A percentile compares a stretch with the other conserved stretches of the same genome.
Evolutionary conservation across 2,797 vertebrate species (phyloP).

Genomic region (Lindbergichthys nudifrons): DNA sequence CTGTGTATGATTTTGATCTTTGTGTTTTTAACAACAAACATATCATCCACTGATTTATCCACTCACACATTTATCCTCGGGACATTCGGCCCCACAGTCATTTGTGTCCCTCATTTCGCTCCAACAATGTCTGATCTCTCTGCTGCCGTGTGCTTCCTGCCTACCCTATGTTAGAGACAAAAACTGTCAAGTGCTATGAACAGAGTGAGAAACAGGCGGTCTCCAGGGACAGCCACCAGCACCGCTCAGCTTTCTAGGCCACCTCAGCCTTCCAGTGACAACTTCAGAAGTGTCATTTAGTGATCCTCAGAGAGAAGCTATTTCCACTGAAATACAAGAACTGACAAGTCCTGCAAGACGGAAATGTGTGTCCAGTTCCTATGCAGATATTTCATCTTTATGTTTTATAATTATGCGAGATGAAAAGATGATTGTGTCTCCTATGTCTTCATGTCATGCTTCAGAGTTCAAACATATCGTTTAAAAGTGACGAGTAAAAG

Average conservation of each 20-base stretch:
- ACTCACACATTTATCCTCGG: neutral
- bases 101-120: conserved; percentile 9
- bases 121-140: neutral
- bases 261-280: conserved; percentile 68
- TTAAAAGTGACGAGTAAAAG: conserved; percentile 2
- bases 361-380: neutral
- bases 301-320: conserved; percentile 54
- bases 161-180: conserved; percentile 33
- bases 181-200: conserved; percentile 55
- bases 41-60: too few relatives aligned
- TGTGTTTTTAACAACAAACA: too few relatives aligned
- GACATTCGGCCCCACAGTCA: neutral
- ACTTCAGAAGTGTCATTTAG: conserved; percentile 60
- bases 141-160: conserved; percentile 20
- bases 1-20: too few relatives aligned
- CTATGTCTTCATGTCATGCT: neutral
- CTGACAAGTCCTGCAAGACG: neutral
- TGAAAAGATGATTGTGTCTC: neutral
- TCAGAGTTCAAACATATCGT: neutral
- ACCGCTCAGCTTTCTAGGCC: conserved; percentile 71
- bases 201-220: conserved; percentile 53
- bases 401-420: neutral
- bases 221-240: conserved; percentile 60
- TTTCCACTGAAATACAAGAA: conserved; percentile 45
- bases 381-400: neutral